Percentiles rank a stretch among this genome's conserved stretches.
These are phyloP conservation scores for Cantharis rufa DNA, from an alignment of 2,888 invertebrate genomes.

Conservation along the genomic window DNA sequence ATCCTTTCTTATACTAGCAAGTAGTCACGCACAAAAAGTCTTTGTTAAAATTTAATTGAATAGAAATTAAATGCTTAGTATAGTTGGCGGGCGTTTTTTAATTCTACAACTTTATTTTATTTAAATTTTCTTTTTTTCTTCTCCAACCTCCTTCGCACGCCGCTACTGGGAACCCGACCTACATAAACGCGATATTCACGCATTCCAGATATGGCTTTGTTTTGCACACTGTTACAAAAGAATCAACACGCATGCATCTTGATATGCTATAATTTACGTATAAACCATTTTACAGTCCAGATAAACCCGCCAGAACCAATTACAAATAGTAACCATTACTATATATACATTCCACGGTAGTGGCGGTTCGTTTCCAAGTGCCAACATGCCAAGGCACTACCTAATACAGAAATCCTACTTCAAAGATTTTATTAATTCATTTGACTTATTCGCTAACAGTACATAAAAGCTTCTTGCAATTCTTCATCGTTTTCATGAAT, in stretches of 20 bases:
- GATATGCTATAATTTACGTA: too few relatives aligned
- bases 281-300: too few relatives aligned
- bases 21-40: conserved; percentile 20
- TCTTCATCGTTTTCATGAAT: too few relatives aligned
- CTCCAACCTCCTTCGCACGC: background rate
- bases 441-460: too few relatives aligned
- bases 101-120: background rate
- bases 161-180: background rate
- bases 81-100: background rate
- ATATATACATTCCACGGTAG: too few relatives aligned
- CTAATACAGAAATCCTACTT: too few relatives aligned
- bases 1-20: conserved; percentile 18
- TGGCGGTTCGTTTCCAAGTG: too few relatives aligned
- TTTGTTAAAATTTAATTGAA: background rate
- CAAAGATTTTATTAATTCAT: too few relatives aligned
- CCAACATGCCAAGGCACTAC: too few relatives aligned
- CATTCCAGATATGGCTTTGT: background rate
- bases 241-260: background rate
- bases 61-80: background rate
- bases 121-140: background rate
- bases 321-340: too few relatives aligned
- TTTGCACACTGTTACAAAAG: background rate
- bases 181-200: background rate
- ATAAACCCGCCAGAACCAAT: too few relatives aligned
- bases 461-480: too few relatives aligned